These are phyloP conservation scores for Lochmaea crataegi DNA, from an alignment of 2,888 invertebrate species.

Conservation along the genomic window DNA sequence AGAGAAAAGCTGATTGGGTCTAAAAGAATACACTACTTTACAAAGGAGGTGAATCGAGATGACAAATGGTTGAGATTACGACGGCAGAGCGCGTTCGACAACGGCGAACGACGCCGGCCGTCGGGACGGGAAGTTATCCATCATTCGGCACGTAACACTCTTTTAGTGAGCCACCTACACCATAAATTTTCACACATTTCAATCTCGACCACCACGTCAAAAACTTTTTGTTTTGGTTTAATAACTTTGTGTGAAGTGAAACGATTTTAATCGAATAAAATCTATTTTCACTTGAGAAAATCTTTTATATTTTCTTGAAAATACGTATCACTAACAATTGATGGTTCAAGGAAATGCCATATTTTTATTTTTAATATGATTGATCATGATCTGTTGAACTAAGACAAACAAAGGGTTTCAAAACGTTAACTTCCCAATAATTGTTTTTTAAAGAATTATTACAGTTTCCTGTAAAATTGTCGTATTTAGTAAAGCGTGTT, in stretches of 20 bases:
- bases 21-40: constrained; percentile 63
- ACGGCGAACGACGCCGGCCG: constrained; percentile 61
- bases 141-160: constrained; percentile 56
- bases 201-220: constrained; percentile 28
- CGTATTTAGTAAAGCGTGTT: too few relatives aligned
- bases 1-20: constrained; percentile 62
- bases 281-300: constrained; percentile 7
- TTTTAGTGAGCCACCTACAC: constrained; percentile 41
- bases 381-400: background rate
- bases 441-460: too few relatives aligned
- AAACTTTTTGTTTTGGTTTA: constrained; percentile 26
- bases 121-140: constrained; percentile 62
- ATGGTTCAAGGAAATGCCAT: background rate
- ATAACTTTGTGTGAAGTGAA: constrained; percentile 29
- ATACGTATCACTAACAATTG: background rate
- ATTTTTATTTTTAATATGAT: background rate
- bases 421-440: too few relatives aligned
- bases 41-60: constrained; percentile 64
- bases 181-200: constrained; percentile 40
- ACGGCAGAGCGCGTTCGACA: constrained; percentile 58
- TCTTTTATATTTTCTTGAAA: background rate
- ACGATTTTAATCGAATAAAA: constrained; percentile 12
- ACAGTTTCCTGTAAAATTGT: too few relatives aligned
- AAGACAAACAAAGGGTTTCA: background rate
- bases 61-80: constrained; percentile 64